Percentiles rank a stretch among this genome's conserved stretches.
Conservation (phyloP, 2,888 invertebrate species). For the Amiota communis region DNA sequence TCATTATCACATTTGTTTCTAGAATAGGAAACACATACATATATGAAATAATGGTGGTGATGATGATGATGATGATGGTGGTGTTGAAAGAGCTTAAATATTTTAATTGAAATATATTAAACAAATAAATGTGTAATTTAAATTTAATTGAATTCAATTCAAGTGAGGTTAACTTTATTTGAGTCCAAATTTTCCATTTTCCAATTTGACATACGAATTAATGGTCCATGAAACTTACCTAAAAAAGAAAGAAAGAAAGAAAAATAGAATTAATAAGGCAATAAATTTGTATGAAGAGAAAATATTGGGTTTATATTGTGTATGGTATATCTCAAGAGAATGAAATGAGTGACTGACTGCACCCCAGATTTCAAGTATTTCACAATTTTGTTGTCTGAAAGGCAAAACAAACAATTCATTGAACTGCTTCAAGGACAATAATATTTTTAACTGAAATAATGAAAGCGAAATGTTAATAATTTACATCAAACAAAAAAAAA, state of each 20-base stretch:
- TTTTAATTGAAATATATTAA: too few species aligned
- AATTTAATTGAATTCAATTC: too few species aligned
- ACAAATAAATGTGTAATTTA: too few species aligned
- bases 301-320: background rate
- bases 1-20: too few species aligned
- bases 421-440: conserved; percentile 60
- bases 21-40: too few species aligned
- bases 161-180: too few species aligned
- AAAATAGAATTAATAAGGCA: background rate
- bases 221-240: background rate
- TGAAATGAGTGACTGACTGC: background rate
- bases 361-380: background rate
- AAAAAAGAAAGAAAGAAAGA: conserved; percentile 1
- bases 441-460: conserved; percentile 25
- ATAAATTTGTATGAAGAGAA: background rate
- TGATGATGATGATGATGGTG: too few species aligned
- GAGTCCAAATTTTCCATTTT: too few species aligned
- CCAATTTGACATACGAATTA: background rate
- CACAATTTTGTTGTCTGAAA: background rate
- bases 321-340: background rate
- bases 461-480: conserved; percentile 18
- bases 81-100: too few species aligned
- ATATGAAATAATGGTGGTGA: too few species aligned
- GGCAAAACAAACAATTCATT: conserved; percentile 45
- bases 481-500: conserved; percentile 27